Base-by-base conservation (phyloP, 1,140 invertebrate species). In the Ceratosolen solmsi region DNA sequence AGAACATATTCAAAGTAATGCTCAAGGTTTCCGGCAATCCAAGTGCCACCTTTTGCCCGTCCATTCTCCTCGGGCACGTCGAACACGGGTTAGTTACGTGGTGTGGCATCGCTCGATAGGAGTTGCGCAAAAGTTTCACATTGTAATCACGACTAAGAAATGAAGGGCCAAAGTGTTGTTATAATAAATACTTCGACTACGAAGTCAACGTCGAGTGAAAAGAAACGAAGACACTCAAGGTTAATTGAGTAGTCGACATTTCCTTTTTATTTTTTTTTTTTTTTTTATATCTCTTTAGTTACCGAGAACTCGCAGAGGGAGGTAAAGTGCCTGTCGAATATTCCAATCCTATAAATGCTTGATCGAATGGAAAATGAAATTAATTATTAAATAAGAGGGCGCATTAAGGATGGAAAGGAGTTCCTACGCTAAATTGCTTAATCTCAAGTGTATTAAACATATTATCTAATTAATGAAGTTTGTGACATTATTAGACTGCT, bases 1-100 rank as follows among this genome's bases (percentile, higher is more conserved):
- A 46, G 63, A 25, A 68, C 60, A 70, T 78, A 78, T 78, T 78
- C 76, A 78, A 78, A 78, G 76, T 78, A 78, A 70, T 46, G 63
- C 30, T 51, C 60, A 38, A 68, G 60, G 46, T 65, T 54, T 51
- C 75, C 60, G 58, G 76, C 76, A 78, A 78, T 70, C 46, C 58
- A 33, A 77, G 41, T 65, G n/a, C 41, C 38, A n/a, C n/a, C n/a
- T n/a, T 27, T 5, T 41, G 7, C 41, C 41, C 13, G 5, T 13
- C 41, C 41, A 5, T 46, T 46, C 41, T 8, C 41, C 41, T 5
- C 41, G 41, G 7, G 7, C 5, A 8, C 41, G 13, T 5, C 41
- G 13, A 46, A 46, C 7, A 13, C 41, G 41, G 41, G 41, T 5
- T 13, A 17, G 22, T 1, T 71, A 73, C 25, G 11, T 65, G 27